These are phyloP conservation scores for Lapara coniferarum DNA, from an alignment of 2,888 invertebrate genomes.

Conservation along the genomic window DNA sequence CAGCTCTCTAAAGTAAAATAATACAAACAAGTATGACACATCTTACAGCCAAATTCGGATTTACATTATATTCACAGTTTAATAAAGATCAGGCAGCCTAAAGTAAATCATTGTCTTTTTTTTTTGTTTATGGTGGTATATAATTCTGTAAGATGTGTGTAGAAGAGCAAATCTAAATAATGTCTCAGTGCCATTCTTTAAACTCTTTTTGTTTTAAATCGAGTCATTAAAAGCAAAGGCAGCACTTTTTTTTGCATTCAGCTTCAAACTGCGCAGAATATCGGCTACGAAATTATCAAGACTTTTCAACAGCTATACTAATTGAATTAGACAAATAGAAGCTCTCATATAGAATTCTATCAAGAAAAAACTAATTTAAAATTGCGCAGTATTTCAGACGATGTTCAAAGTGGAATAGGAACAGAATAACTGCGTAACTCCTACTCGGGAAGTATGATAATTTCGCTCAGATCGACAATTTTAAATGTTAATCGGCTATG, in stretches of 20 bases:
- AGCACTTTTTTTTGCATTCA: neutral
- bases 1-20: no score
- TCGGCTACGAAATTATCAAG: neutral
- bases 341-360: slow-evolving; percentile 7
- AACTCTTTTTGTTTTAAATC: neutral
- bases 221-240: neutral
- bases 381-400: neutral
- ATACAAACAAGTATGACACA: no score
- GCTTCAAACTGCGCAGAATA: neutral
- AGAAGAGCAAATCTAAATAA: no score
- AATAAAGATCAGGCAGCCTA: no score
- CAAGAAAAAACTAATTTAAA: slow-evolving; percentile 6
- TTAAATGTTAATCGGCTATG: no score
- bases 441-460: neutral
- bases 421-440: neutral
- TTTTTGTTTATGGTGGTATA: no score
- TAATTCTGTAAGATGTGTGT: no score
- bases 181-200: neutral
- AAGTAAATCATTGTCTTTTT: no score
- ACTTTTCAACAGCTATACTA: neutral
- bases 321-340: slow-evolving; percentile 1
- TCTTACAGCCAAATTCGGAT: no score
- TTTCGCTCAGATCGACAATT: neutral
- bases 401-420: neutral
- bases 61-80: no score